phyloP scores from a whole-genome alignment of 2,113 vertebrate genomes.

The Leiothrix lutea region DNA sequence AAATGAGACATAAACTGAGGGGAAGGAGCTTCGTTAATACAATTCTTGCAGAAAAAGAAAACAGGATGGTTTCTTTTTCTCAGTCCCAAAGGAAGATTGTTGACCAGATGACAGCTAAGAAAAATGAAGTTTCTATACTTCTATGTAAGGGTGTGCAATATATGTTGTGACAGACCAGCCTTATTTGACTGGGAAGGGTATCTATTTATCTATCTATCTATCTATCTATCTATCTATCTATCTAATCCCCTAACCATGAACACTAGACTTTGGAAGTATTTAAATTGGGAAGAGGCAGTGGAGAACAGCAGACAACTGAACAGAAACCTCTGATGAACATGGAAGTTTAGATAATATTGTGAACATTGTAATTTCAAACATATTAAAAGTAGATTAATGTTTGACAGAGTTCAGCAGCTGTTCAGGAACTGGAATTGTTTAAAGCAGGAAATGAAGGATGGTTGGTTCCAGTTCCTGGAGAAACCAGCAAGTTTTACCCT shows the following conservation, averaged over 20 bases:
- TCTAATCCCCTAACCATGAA: not conserved
- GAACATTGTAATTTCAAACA: not conserved
- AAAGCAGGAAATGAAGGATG: not conserved
- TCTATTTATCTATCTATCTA: not conserved
- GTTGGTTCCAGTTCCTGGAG: fast-evolving
- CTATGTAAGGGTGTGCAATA: not conserved
- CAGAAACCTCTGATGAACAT: not conserved
- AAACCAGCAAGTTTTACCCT: not conserved
- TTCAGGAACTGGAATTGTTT: not conserved
- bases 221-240: not conserved
- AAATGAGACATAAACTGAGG: not conserved
- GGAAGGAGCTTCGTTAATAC: fast-evolving
- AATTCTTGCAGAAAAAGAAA: not conserved
- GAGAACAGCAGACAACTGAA: not conserved
- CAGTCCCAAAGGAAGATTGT: not conserved
- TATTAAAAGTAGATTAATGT: not conserved
- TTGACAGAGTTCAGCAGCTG: not conserved
- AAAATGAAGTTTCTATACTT: not conserved
- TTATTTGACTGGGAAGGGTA: not conserved
- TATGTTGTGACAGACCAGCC: not conserved
- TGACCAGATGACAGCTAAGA: not conserved
- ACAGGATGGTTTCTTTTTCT: not conserved
- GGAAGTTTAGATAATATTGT: not conserved
- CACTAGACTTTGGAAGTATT: not conserved
- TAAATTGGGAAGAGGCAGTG: not conserved